Evolutionary conservation across 2,888 invertebrate species (phyloP).

Genomic region (Neoitamus cyanurus): DNA sequence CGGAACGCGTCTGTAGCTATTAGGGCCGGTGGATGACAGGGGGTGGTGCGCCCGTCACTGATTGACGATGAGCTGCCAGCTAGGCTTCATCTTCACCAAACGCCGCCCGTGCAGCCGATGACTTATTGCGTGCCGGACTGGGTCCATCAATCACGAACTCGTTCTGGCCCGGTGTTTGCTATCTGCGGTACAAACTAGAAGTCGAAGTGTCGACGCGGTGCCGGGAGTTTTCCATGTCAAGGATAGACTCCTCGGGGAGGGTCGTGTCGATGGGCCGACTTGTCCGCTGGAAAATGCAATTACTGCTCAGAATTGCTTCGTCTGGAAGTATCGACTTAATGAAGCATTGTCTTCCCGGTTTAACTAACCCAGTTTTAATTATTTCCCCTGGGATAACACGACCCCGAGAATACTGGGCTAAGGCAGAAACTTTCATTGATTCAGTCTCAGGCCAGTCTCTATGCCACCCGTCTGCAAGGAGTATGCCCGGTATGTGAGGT

Average conservation of each 20-base stretch:
- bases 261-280: neutral
- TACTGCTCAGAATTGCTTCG: constrained; percentile 13
- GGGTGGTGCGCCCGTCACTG: neutral
- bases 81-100: neutral
- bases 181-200: constrained; percentile 2
- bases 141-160: constrained; percentile 35
- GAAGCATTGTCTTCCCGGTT: constrained; percentile 10
- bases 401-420: neutral
- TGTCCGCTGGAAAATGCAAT: constrained; percentile 15
- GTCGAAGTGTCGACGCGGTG: constrained; percentile 18
- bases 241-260: neutral
- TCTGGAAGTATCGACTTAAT: neutral
- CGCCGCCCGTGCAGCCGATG: neutral
- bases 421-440: neutral
- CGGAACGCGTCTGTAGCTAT: neutral
- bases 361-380: constrained; percentile 28
- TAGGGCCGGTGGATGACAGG: neutral
- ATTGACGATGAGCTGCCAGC: constrained; percentile 1
- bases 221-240: constrained; percentile 17
- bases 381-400: neutral
- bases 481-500: neutral
- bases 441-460: neutral
- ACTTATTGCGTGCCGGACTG: constrained; percentile 16
- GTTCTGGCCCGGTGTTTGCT: neutral
- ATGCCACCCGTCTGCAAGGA: neutral